phyloP scores from a whole-genome alignment of 2,113 vertebrate genomes.

The Murina feae region DNA sequence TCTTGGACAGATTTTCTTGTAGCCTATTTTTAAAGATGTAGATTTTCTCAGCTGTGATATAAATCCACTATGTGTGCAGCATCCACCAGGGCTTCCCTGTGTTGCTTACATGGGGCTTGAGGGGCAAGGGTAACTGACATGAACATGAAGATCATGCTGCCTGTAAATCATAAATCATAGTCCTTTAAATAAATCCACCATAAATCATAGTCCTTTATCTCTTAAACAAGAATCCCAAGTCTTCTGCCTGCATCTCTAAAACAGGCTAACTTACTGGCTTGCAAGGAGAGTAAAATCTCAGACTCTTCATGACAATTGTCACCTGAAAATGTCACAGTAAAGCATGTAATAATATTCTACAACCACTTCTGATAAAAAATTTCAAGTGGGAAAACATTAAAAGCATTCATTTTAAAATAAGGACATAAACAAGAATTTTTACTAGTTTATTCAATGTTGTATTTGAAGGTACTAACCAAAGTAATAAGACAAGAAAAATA shows the following conservation, averaged over 20 bases:
- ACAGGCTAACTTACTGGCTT: neutral
- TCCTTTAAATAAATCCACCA: neutral
- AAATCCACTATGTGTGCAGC: neutral
- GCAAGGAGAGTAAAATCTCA: neutral
- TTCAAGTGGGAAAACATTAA: neutral
- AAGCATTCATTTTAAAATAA: neutral
- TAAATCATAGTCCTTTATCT: neutral
- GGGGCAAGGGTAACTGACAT: neutral
- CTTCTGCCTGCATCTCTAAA: neutral
- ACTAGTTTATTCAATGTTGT: neutral
- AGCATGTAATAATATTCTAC: neutral
- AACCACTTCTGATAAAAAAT: neutral
- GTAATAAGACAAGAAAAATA: neutral
- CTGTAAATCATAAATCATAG: neutral
- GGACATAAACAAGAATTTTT: neutral
- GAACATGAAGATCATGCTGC: neutral
- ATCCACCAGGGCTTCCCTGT: neutral
- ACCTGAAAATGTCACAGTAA: neutral
- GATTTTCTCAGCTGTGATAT: neutral
- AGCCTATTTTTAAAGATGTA: neutral
- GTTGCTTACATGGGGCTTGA: neutral
- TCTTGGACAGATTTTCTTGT: neutral
- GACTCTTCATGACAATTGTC: neutral
- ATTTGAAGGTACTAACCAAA: neutral
- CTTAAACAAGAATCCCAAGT: neutral